phyloP scores from a whole-genome alignment of 2,797 vertebrate species.

The Helicolenus hilgendorfi region DNA sequence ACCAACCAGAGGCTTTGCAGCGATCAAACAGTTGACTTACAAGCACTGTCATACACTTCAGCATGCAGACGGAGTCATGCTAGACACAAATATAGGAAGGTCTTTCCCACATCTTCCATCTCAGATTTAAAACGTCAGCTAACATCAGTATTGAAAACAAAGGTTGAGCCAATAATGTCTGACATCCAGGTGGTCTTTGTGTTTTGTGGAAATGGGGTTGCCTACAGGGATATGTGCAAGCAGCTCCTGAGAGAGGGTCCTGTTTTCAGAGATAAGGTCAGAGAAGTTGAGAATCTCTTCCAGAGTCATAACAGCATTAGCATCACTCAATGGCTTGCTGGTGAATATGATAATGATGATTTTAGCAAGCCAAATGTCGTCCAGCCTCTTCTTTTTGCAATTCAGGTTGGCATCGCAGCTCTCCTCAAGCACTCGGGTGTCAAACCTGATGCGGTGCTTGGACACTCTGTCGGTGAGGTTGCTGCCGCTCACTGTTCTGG shows the following conservation, averaged over 20 bases:
- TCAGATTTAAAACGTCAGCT: slow-evolving; percentile 88
- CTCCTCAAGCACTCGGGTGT: slow-evolving; percentile 92
- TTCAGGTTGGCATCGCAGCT: slow-evolving; percentile 90
- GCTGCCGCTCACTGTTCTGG: slow-evolving; percentile 93
- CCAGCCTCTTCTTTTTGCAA: slow-evolving; percentile 93
- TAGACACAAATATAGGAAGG: slow-evolving; percentile 90
- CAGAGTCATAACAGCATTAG: slow-evolving; percentile 74
- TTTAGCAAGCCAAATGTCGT: slow-evolving; percentile 85
- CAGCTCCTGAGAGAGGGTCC: slow-evolving; percentile 87
- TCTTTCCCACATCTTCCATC: slow-evolving; percentile 87
- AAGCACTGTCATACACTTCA: slow-evolving; percentile 91
- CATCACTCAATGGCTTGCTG: slow-evolving; percentile 79
- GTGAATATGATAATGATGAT: slow-evolving; percentile 75
- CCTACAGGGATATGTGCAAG: slow-evolving; percentile 89
- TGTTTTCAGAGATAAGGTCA: slow-evolving; percentile 90
- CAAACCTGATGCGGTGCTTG: slow-evolving; percentile 86
- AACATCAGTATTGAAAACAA: slow-evolving; percentile 43
- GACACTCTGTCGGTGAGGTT: slow-evolving; percentile 93
- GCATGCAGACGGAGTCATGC: slow-evolving; percentile 93
- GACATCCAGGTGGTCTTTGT: slow-evolving; percentile 90
- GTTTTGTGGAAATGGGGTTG: slow-evolving; percentile 93
- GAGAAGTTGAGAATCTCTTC: slow-evolving; percentile 89
- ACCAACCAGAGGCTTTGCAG: slow-evolving; percentile 82
- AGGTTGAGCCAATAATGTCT: slow-evolving; percentile 53
- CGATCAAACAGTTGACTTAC: slow-evolving; percentile 74